Conservation (phyloP, 1,140 invertebrate genomes). For the Drosophila miranda region DNA sequence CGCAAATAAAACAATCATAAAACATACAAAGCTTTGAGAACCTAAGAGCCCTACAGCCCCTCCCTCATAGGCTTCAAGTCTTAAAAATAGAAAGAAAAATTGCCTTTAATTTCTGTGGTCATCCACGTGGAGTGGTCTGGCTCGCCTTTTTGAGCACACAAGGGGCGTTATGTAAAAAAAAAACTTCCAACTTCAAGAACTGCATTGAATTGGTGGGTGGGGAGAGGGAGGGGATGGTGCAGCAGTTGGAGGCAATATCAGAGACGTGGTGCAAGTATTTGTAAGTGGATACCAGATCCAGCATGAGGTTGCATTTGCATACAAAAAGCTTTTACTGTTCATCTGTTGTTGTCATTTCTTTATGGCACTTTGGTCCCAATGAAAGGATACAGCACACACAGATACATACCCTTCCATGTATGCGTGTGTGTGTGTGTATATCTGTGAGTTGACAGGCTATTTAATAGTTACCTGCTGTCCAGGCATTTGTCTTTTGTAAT, state of each 20-base stretch:
- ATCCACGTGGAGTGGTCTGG: conserved; percentile 71
- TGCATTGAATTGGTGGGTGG: conserved; percentile 22
- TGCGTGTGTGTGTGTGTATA: conserved; percentile 2
- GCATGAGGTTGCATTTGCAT: conserved; percentile 63
- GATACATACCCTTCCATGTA: conserved; percentile 15
- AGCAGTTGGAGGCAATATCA: not conserved
- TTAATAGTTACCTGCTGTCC: conserved; percentile 45
- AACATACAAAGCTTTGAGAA: conserved; percentile 27
- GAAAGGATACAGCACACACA: conserved; percentile 25
- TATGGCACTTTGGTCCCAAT: conserved; percentile 38
- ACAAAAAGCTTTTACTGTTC: conserved; percentile 64
- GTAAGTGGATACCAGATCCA: conserved; percentile 57
- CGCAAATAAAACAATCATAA: conserved; percentile 40
- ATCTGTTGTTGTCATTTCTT: conserved; percentile 52
- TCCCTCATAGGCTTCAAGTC: conserved; percentile 23
- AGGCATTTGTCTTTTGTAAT: conserved; percentile 28
- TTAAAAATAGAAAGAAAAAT: conserved; percentile 55
- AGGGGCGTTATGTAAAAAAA: conserved; percentile 43
- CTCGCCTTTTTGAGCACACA: conserved; percentile 57
- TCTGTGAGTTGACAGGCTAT: conserved; percentile 40
- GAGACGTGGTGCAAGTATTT: conserved; percentile 36
- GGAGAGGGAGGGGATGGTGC: conserved; percentile 2
- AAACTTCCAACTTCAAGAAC: conserved; percentile 20
- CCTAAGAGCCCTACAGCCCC: conserved; percentile 43
- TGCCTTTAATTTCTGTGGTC: conserved; percentile 78